Evolutionary conservation across 1,140 invertebrate species (phyloP).

Genomic region (Pissodes strobi): DNA sequence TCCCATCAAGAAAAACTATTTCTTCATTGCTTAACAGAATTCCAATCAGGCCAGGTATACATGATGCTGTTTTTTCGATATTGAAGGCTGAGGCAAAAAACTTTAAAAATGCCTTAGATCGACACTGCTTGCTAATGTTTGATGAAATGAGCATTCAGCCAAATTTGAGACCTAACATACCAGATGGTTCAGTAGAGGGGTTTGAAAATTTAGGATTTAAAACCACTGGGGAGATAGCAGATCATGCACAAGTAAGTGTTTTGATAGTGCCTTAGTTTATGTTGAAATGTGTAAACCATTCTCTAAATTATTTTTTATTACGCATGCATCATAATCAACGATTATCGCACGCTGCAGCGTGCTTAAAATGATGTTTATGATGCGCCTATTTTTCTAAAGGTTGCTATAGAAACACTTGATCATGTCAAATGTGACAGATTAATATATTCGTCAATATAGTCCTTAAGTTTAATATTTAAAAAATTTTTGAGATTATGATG

Average conservation of each 20-base stretch:
- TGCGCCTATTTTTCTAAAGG: too few species aligned
- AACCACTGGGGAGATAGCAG: constrained; percentile 8
- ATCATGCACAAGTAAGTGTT: constrained; percentile 12
- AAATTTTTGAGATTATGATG: too few species aligned
- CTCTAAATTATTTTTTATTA: too few species aligned
- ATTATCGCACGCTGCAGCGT: too few species aligned
- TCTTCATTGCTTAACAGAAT: constrained; percentile 17
- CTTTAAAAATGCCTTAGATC: constrained; percentile 8
- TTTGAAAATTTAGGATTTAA: constrained; percentile 28
- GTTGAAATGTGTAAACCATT: too few species aligned
- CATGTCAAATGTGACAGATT: too few species aligned
- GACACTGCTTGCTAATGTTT: constrained; percentile 9
- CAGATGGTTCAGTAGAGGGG: not conserved
- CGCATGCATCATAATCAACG: too few species aligned
- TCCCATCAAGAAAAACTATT: constrained; percentile 14
- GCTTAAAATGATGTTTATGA: too few species aligned
- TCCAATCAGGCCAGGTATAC: constrained; percentile 5
- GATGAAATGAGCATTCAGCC: constrained; percentile 19
- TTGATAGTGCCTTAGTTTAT: too few species aligned
- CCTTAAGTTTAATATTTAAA: too few species aligned
- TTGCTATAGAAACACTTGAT: too few species aligned
- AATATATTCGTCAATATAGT: too few species aligned
- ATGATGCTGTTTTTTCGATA: constrained; percentile 15
- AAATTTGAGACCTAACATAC: not conserved
- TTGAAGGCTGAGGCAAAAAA: constrained; percentile 16